These are phyloP conservation scores for Emydocephalus ijimae DNA, from an alignment of 2,113 vertebrate species.

Conservation along the genomic window DNA sequence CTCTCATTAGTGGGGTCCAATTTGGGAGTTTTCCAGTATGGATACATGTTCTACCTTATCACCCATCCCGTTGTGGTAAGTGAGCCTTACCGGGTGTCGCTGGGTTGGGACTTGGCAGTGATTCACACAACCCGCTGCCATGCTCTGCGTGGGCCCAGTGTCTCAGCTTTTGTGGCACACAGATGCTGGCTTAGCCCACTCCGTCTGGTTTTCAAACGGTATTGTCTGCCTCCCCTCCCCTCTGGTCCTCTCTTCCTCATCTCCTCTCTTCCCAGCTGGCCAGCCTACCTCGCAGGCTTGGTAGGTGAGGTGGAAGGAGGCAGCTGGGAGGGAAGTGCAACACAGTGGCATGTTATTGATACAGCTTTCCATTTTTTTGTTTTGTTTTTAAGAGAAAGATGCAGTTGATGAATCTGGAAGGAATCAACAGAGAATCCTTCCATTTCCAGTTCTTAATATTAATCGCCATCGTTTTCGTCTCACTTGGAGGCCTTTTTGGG, in stretches of 20 bases:
- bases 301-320: neutral
- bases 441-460: neutral
- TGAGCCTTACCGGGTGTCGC: neutral
- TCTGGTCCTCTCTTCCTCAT: too few relatives aligned
- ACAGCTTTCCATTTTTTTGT: neutral
- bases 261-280: neutral
- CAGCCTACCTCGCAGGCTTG: neutral
- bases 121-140: too few relatives aligned
- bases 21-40: neutral
- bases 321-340: neutral
- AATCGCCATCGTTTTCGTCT: neutral
- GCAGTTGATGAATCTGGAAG: rapidly evolving
- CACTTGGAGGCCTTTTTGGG: neutral
- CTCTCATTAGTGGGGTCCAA: neutral
- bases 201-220: too few relatives aligned
- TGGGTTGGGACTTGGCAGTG: neutral
- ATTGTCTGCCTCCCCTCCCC: too few relatives aligned
- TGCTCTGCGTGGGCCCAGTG: too few relatives aligned
- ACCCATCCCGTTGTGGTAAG: neutral
- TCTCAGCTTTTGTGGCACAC: too few relatives aligned
- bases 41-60: neutral
- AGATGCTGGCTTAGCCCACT: too few relatives aligned
- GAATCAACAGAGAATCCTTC: rapidly evolving
- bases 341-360: neutral
- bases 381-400: neutral